phyloP scores from a whole-genome alignment of 2,888 invertebrate genomes.

The Andrena minutula region DNA sequence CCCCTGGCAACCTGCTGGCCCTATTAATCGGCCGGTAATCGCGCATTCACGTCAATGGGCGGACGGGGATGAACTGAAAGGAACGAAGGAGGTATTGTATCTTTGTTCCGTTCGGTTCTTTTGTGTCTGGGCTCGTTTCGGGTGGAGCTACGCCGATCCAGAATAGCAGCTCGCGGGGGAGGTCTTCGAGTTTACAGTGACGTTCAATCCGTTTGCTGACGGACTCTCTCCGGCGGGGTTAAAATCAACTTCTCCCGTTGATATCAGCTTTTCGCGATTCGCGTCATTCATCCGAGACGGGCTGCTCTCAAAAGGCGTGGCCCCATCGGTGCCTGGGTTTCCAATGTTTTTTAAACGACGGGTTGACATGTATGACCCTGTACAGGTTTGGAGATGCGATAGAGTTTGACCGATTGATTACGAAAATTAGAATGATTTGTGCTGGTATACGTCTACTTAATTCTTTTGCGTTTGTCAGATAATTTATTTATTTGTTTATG shows the following conservation, averaged over 20 bases:
- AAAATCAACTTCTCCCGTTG: background rate
- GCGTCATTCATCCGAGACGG: background rate
- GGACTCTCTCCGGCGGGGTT: background rate
- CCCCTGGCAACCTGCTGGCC: constrained; percentile 59
- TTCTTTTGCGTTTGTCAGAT: no score
- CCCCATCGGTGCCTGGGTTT: no score
- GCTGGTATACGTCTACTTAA: no score
- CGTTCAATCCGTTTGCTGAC: constrained; percentile 21
- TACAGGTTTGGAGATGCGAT: no score
- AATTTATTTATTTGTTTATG: no score
- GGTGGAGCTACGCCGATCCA: constrained; percentile 19
- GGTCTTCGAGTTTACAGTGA: constrained; percentile 16
- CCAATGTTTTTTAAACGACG: no score
- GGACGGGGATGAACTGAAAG: constrained; percentile 34
- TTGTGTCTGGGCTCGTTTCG: constrained; percentile 26
- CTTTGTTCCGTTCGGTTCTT: constrained; percentile 48
- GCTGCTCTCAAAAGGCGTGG: no score
- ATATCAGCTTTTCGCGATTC: background rate
- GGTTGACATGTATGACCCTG: no score
- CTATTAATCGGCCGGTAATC: constrained; percentile 70
- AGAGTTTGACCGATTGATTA: no score
- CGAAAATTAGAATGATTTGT: no score
- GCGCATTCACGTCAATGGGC: constrained; percentile 56
- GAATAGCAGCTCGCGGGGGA: constrained; percentile 23
- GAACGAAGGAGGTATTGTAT: constrained; percentile 59